These are phyloP conservation scores for Mechanitis mazaeus DNA, from an alignment of 2,888 invertebrate species.

Conservation along the genomic window DNA sequence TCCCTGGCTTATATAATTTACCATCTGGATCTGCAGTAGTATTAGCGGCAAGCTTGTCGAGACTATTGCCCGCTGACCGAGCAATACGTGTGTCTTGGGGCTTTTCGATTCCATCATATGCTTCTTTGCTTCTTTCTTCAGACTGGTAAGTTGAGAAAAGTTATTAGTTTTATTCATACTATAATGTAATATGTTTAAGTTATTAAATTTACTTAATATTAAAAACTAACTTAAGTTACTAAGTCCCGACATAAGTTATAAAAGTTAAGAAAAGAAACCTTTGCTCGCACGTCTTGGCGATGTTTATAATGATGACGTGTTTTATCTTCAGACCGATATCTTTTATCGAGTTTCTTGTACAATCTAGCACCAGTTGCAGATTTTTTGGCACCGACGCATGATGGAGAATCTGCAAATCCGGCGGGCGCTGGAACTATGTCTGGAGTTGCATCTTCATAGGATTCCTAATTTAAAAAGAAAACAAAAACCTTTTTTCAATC, in stretches of 20 bases:
- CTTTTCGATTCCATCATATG: slow-evolving; percentile 74
- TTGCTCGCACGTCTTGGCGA: slow-evolving; percentile 86
- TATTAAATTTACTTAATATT: no score
- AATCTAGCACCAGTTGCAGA: slow-evolving; percentile 73
- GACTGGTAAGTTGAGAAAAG: slow-evolving; percentile 57
- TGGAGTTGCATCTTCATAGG: slow-evolving; percentile 70
- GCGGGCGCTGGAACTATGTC: slow-evolving; percentile 93
- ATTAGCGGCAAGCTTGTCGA: slow-evolving; percentile 81
- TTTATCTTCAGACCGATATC: slow-evolving; percentile 88
- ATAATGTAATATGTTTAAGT: no score
- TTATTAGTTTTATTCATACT: no score
- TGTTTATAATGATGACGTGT: slow-evolving; percentile 79
- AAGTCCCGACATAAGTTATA: background rate
- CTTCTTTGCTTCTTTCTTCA: slow-evolving; percentile 84
- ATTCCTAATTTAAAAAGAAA: slow-evolving; percentile 49
- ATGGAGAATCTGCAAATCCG: slow-evolving; percentile 91
- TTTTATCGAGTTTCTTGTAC: slow-evolving; percentile 86
- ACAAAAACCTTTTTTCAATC: background rate
- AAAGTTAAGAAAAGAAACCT: slow-evolving; percentile 66
- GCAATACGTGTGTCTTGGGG: slow-evolving; percentile 73
- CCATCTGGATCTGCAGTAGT: slow-evolving; percentile 79
- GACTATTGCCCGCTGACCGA: slow-evolving; percentile 84
- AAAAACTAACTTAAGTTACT: no score
- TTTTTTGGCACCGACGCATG: slow-evolving; percentile 58
- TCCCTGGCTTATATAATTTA: slow-evolving; percentile 32